phyloP scores from a whole-genome alignment of 2,113 vertebrate genomes.

The Oplegnathus fasciatus region DNA sequence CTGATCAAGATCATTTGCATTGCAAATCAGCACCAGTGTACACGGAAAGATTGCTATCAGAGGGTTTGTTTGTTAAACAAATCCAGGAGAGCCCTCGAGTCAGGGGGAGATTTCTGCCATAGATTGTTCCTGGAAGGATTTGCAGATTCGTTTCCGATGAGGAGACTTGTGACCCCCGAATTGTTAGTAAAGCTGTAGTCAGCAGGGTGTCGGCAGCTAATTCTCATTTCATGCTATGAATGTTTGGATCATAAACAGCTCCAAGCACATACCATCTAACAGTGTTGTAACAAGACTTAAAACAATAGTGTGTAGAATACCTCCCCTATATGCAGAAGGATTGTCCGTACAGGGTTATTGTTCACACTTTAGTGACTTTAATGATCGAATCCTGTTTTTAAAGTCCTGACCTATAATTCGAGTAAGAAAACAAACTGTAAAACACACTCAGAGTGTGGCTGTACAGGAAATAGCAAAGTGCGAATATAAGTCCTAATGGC shows the following conservation, averaged over 20 bases:
- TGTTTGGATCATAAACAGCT: slow-evolving; percentile 50
- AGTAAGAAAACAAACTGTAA: background rate
- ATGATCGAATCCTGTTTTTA: background rate
- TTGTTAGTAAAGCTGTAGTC: slow-evolving; percentile 33
- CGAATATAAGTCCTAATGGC: background rate
- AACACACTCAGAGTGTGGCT: background rate
- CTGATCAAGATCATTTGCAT: slow-evolving; percentile 80
- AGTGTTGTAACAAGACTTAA: background rate
- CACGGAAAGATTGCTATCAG: slow-evolving; percentile 68
- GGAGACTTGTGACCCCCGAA: slow-evolving; percentile 36
- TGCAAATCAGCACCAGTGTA: slow-evolving; percentile 76
- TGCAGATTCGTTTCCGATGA: slow-evolving; percentile 15
- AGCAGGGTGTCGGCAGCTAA: slow-evolving; percentile 8
- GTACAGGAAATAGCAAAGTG: background rate
- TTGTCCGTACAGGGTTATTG: background rate
- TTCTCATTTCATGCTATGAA: slow-evolving; percentile 30
- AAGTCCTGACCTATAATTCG: too few relatives aligned
- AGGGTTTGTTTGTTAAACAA: slow-evolving; percentile 77
- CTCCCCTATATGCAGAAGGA: background rate
- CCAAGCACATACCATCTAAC: slow-evolving; percentile 17
- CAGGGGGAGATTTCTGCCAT: slow-evolving; percentile 42
- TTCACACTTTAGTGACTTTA: background rate
- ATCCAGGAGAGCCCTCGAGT: slow-evolving; percentile 63
- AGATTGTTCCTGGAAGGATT: slow-evolving; percentile 63
- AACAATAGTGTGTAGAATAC: background rate